phyloP scores from a whole-genome alignment of 2,113 vertebrate genomes.

The Octodon degus region DNA sequence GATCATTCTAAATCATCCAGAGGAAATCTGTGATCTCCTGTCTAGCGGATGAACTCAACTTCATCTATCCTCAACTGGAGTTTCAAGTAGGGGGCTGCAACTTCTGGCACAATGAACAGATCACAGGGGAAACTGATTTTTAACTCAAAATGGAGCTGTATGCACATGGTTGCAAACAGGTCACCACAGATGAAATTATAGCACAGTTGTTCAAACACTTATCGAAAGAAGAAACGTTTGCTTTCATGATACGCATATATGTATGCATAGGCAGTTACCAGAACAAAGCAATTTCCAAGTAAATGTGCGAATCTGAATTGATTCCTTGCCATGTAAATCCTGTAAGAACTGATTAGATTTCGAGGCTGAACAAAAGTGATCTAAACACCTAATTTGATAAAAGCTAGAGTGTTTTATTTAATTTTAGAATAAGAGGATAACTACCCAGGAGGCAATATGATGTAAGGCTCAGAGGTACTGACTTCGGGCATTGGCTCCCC shows the following conservation, averaged over 20 bases:
- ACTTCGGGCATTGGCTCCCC: neutral
- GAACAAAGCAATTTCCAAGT: slow-evolving; percentile 1
- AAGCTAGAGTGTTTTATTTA: neutral
- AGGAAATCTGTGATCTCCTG: slow-evolving; percentile 14
- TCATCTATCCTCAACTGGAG: neutral
- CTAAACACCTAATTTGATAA: neutral
- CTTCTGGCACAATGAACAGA: neutral
- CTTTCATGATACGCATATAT: neutral
- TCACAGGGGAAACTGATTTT: neutral
- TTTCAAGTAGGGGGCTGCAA: neutral
- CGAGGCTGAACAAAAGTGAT: neutral
- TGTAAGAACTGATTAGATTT: neutral
- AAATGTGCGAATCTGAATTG: neutral
- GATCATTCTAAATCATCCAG: neutral
- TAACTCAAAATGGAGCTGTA: neutral
- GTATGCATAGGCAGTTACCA: neutral
- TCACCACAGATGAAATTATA: neutral
- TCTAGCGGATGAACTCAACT: neutral
- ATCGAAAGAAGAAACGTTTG: neutral
- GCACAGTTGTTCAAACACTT: neutral
- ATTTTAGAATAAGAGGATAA: neutral
- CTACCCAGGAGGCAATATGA: neutral
- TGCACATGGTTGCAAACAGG: neutral
- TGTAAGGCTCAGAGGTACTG: neutral
- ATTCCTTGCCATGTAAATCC: neutral